Base-by-base conservation (phyloP, 2,113 vertebrate genomes). In the Dissostichus mawsoni region DNA sequence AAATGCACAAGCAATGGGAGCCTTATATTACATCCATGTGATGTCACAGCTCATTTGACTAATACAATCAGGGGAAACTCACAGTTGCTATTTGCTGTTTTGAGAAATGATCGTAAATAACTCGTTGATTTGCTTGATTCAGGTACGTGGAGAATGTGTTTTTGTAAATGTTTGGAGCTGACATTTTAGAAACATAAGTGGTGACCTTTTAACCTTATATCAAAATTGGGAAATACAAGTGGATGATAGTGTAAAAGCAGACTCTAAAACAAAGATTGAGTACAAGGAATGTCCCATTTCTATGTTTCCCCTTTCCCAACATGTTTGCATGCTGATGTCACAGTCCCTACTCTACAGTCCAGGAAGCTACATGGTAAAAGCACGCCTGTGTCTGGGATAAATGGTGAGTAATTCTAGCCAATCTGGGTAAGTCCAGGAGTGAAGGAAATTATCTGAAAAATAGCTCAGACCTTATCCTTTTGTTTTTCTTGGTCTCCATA, bases 11-110 rank as follows among this genome's bases (percentile, higher is more conserved):
- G 91, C 90, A 92, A 87, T 73, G 87, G 82, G 88, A 90, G 91
- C 87, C 90, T 95, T 93, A 94, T 93, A 91, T 91, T 89, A 84
- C 85, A 85, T 80, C 83, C 91, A 92, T 89, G 93, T 95, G 95
- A 96, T 94, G 94, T 95, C 93, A 96, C 90, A 92, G 80, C 87
- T 88, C 82, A 94, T 95, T 92, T 93, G 89, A 94, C 86, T 93
- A 95, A 93, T 76, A 81, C 72, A 91, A 89, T 93, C 82, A 94
- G 86, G 71, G 50, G 56, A 78, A 48, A 73, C 73, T 90, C 55
- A 47, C 69, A 66, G 66, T 55, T 50, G 71, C 50, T 63, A 73
- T 76, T 53, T 45, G 55, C 82, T 69, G 47, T 18, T 2, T 69
- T 33, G 11, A 70, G 23, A 86, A 77, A 36, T 41, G n/a, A 36